These are phyloP conservation scores for Prostheceraeus crozeri DNA, from an alignment of 2,888 invertebrate genomes.

Conservation along the genomic window DNA sequence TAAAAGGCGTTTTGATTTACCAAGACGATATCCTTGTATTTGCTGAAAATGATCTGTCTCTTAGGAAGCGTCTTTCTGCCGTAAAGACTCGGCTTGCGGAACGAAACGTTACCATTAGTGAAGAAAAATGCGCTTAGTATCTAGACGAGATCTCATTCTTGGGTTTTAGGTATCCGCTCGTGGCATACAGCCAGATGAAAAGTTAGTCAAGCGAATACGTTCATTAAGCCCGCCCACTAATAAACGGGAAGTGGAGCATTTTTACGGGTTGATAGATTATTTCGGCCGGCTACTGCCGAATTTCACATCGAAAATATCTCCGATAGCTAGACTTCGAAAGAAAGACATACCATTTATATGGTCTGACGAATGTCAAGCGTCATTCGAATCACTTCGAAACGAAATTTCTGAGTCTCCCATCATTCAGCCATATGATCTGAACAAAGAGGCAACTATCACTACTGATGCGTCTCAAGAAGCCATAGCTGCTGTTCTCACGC, in stretches of 20 bases:
- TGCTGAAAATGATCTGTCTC: slow-evolving; percentile 15
- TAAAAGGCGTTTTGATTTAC: slow-evolving; percentile 31
- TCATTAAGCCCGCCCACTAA: slow-evolving; percentile 5
- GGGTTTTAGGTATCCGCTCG: slow-evolving; percentile 30
- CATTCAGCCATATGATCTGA: slow-evolving; percentile 32
- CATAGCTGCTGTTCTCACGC: slow-evolving; percentile 19
- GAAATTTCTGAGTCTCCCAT: slow-evolving; percentile 31
- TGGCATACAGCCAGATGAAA: slow-evolving; percentile 28
- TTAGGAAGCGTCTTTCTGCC: slow-evolving; percentile 8
- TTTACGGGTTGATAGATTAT: slow-evolving; percentile 25
- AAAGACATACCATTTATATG: slow-evolving; percentile 10
- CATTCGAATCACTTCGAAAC: slow-evolving; percentile 19
- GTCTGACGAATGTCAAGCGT: slow-evolving; percentile 11
- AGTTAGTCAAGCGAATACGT: slow-evolving; percentile 27
- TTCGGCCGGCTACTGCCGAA: neutral
- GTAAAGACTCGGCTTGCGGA: slow-evolving; percentile 12
- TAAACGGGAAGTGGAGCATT: slow-evolving; percentile 32
- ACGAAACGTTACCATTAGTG: slow-evolving; percentile 27
- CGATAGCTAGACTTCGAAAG: neutral
- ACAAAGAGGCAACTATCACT: slow-evolving; percentile 24
- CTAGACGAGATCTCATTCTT: slow-evolving; percentile 29
- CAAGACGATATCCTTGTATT: slow-evolving; percentile 34
- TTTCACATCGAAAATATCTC: no score
- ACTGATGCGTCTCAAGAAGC: slow-evolving; percentile 35
- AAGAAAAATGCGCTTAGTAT: slow-evolving; percentile 28